Base-by-base conservation (phyloP, 1,140 invertebrate genomes). In the Linepithema humile region DNA sequence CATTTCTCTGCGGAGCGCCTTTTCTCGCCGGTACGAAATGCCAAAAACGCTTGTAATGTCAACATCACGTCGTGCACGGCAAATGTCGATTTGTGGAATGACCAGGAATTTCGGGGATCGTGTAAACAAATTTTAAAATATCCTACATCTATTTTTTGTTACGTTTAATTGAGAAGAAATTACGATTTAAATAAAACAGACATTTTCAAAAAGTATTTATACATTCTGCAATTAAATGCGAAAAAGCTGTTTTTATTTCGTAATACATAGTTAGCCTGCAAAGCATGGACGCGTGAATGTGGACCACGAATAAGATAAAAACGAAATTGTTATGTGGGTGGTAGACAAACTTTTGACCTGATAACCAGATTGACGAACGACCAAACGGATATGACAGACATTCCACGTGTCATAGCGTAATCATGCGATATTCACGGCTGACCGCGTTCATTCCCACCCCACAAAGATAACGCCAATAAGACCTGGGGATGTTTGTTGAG, bases 351-450 rank as follows among this genome's bases (percentile, higher is more conserved):
- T 35, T 74, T 74, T 74, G 38, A 59, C 35, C 23, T 43, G 35
- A 60, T 74, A 74, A 73, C 53, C 29, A 17, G 50, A 82, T 67
- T 48, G 17, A 82, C 40, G 7, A 67, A 64, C 26, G 69, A 75
- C 57, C 35, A 38, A 23, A 57, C 40, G 23, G n/a, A 4, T 45
- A 40, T 35, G 43, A 20, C n/a, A 48, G 5, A 60, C 26, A 62
- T 57, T 32, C 48, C 69, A 78, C 32, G 62, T 48, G 26, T 64
- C 82, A 26, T 35, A 23, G 59, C 17, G 55, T 57, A 55, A 74
- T 82, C 75, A 64, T 70, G 50, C 38, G 48, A 78, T 87, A 82
- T 85, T 73, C 65, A 48, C 35, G 32, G 59, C 29, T 35, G 62
- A 48, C 26, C 64, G 29, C 72, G 32, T 43, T 5, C 17, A 43